Evolutionary conservation across 2,113 vertebrate species (phyloP), one percentile per base, ranked within the genome.

Genomic region (Pao palembangensis): DNA sequence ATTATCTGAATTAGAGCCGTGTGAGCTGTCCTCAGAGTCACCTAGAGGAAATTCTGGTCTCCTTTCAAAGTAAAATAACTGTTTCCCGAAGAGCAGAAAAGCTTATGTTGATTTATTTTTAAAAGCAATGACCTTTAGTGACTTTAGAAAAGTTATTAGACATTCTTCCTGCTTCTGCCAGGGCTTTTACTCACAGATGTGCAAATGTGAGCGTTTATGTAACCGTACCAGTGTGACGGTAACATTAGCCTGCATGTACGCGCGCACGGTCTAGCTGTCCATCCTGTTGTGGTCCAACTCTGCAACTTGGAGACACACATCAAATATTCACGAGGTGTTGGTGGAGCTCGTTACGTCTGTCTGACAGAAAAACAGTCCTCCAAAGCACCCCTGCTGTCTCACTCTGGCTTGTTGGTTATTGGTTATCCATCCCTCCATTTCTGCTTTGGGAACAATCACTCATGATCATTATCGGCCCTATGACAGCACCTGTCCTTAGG

Each of bases 291-390:
- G 58, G 20, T 55, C 51, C 1, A 28, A 73, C 73, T 83, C 64
- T 67, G 50, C 34, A 38, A 38, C 34, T 78, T 75, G 71, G 73
- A 80, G 67, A 69, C 51, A 34, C 68, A 51, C 81, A 86, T 90
- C 34, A 89, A 90, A 86, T 83, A 89, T 90, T 88, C 56, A 90
- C 44, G 72, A 70, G 70, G 28, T 70, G 61, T 28, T 65, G 47
- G 61, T 21, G 23, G 61, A 78, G 83, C 64, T 84, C 76, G 82
- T 82, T 78, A 64, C 48, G 11, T 38, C 8, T 12, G 11, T 38
- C 8, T 38, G 34, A 38, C 11, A 12, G 34, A 8, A 12, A 38
- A 11, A 8, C 11, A 38, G 34, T 38, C 34, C 11, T 38, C 28
- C 34, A 38, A 12, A 11, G 34, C 34, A 12, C 34, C 10, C 11